Evolutionary conservation across 2,888 invertebrate species (phyloP).

Genomic region (Lysandra bellargus): DNA sequence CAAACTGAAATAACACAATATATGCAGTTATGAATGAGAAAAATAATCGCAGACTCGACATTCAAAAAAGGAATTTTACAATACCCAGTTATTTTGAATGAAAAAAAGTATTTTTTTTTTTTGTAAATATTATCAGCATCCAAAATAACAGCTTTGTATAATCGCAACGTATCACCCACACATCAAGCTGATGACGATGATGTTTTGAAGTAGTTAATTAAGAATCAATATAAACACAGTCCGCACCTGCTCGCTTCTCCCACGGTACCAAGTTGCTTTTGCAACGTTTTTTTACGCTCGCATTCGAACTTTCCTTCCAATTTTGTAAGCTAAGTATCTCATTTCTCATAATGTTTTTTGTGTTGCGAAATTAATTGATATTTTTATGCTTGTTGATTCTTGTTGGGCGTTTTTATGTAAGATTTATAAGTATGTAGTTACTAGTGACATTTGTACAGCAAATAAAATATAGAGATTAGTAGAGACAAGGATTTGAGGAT

Average conservation of each 20-base stretch:
- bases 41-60: no score
- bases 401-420: background rate
- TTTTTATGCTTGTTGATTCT: background rate
- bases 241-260: constrained; percentile 72
- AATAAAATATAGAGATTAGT: no score
- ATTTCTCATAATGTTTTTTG: constrained; percentile 36
- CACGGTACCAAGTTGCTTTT: constrained; percentile 65
- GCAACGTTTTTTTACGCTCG: constrained; percentile 57
- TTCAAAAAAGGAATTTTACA: no score
- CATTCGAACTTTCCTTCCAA: constrained; percentile 73
- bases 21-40: no score
- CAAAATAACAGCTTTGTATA: no score
- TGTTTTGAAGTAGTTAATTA: constrained; percentile 55
- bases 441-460: no score
- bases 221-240: constrained; percentile 60
- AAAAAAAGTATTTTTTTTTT: no score
- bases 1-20: no score
- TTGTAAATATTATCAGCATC: no score
- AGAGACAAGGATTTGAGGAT: no score
- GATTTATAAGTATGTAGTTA: background rate
- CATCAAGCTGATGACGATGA: background rate
- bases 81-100: no score
- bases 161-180: no score
- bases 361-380: constrained; percentile 5
- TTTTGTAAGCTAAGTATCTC: constrained; percentile 64